Percentiles rank a stretch among this genome's conserved stretches.
phyloP scores from a whole-genome alignment of 2,888 invertebrate genomes.

The Miltochrista miniata region DNA sequence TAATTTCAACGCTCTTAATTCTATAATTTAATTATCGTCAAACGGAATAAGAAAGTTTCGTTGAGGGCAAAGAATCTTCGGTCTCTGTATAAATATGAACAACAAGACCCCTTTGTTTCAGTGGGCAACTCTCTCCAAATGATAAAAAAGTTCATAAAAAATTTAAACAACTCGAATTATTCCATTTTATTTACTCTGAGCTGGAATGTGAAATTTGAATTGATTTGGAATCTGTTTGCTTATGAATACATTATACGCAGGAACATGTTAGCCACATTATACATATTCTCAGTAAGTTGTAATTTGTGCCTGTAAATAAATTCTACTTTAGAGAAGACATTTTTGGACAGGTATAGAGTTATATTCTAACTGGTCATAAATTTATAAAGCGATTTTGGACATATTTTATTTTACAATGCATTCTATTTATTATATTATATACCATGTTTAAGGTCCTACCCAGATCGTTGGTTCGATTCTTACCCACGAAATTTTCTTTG shows the following conservation, averaged over 20 bases:
- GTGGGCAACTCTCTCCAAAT: constrained; percentile 43
- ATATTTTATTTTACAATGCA: no score
- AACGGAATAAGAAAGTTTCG: constrained; percentile 53
- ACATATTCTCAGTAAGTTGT: background rate
- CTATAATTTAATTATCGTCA: constrained; percentile 47
- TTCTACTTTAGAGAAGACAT: no score
- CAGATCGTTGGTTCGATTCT: no score
- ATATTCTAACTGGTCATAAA: no score
- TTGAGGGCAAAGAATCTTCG: constrained; percentile 49
- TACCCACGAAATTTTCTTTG: no score
- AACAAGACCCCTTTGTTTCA: constrained; percentile 57
- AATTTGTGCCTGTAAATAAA: no score
- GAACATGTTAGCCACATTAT: background rate
- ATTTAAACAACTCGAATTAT: constrained; percentile 28
- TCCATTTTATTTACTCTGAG: constrained; percentile 17
- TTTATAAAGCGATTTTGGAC: no score
- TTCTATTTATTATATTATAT: no score
- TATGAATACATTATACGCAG: constrained; percentile 12
- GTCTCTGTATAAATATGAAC: constrained; percentile 56
- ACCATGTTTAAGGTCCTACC: no score
- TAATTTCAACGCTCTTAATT: constrained; percentile 43
- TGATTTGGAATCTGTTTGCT: constrained; percentile 12
- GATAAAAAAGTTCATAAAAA: constrained; percentile 54
- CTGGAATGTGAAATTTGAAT: constrained; percentile 1
- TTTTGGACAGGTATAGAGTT: no score